These are phyloP conservation scores for Noctua janthina DNA, from an alignment of 2,888 invertebrate genomes.

Conservation along the genomic window DNA sequence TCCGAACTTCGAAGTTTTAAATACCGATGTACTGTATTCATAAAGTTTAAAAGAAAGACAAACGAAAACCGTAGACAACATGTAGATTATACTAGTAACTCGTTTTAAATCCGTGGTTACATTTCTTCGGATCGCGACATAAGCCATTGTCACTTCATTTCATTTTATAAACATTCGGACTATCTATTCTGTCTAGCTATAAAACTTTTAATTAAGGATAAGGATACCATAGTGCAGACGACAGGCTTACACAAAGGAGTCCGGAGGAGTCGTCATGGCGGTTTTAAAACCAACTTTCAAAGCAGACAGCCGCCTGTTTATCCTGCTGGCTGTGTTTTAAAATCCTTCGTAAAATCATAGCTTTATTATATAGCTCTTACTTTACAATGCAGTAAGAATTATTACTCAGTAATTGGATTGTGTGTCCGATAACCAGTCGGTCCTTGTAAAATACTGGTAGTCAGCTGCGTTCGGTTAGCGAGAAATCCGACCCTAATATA, in stretches of 20 bases:
- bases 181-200: conserved; percentile 10
- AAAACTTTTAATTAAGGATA: conserved; percentile 47
- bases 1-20: neutral
- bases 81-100: neutral
- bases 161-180: conserved; percentile 17
- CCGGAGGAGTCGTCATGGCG: neutral
- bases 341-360: neutral
- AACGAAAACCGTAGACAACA: neutral
- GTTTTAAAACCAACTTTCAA: conserved; percentile 37
- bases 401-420: neutral
- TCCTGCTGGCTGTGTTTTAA: neutral
- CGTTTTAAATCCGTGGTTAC: neutral
- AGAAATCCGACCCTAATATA: neutral
- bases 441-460: neutral
- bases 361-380: neutral
- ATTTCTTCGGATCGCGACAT: neutral
- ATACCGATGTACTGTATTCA: neutral
- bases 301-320: neutral
- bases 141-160: conserved; percentile 3
- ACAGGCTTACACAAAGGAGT: conserved; percentile 37
- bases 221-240: conserved; percentile 19
- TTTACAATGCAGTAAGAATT: too few relatives aligned
- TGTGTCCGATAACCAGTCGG: neutral
- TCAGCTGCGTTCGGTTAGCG: neutral
- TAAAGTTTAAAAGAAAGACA: neutral